phyloP scores from a whole-genome alignment of 2,113 vertebrate species.

The Rhegmatorhina hoffmannsi region DNA sequence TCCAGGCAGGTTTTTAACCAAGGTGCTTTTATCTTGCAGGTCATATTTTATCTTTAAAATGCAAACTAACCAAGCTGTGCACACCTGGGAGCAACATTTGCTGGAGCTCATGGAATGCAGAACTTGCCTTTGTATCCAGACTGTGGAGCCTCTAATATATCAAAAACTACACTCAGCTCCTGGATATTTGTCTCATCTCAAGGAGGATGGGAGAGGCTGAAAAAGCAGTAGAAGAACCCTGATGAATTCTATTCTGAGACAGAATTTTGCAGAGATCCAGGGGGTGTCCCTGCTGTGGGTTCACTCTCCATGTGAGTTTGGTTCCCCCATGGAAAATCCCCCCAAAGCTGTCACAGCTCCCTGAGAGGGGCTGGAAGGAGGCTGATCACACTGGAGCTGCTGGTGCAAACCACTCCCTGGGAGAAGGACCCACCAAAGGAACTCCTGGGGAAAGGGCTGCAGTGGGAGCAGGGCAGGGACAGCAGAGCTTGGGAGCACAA shows the following conservation, averaged over 20 bases:
- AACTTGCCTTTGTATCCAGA: not conserved
- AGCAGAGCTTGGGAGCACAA: too few relatives aligned
- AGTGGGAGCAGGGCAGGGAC: fast-evolving
- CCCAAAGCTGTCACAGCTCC: fast-evolving
- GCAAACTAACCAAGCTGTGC: not conserved
- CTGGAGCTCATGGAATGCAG: not conserved
- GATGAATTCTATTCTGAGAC: not conserved
- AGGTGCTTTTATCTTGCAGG: not conserved
- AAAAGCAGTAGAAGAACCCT: not conserved
- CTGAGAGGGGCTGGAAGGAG: not conserved
- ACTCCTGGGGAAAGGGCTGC: not conserved
- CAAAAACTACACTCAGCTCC: not conserved
- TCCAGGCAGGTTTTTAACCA: not conserved
- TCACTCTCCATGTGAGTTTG: not conserved
- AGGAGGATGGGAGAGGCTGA: not conserved
- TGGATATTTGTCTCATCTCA: not conserved
- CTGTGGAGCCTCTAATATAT: not conserved
- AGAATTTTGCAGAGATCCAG: fast-evolving
- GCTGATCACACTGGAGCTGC: fast-evolving
- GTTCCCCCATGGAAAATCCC: not conserved
- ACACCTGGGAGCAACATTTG: not conserved
- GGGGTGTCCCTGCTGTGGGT: not conserved
- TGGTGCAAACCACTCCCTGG: fast-evolving
- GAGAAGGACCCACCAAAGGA: not conserved
- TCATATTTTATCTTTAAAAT: not conserved